These are phyloP conservation scores for Drosophila phalerata DNA, from an alignment of 2,888 invertebrate species.

Conservation along the genomic window DNA sequence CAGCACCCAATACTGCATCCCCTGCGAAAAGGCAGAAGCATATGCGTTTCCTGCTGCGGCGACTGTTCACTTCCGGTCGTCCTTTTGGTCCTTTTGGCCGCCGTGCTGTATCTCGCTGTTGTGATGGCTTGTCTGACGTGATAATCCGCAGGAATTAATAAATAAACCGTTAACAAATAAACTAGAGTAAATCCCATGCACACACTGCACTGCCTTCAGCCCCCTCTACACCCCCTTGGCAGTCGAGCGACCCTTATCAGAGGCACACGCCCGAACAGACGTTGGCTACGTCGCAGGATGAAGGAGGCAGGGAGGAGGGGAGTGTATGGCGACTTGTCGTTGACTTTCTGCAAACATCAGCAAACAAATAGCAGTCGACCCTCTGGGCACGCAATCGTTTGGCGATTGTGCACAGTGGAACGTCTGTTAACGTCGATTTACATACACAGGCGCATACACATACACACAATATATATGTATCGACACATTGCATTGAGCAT, in stretches of 20 bases:
- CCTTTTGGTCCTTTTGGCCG: constrained; percentile 13
- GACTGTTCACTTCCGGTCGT: constrained; percentile 33
- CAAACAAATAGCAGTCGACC: constrained; percentile 61
- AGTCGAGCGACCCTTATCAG: constrained; percentile 64
- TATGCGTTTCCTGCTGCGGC: constrained; percentile 59
- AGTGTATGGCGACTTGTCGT: constrained; percentile 48
- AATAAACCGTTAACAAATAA: constrained; percentile 85
- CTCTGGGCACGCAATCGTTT: constrained; percentile 50
- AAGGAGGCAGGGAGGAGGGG: background rate
- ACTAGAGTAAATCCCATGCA: constrained; percentile 79
- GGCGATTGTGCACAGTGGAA: constrained; percentile 46
- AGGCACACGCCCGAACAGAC: constrained; percentile 56
- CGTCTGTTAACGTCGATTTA: constrained; percentile 54
- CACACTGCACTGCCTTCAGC: constrained; percentile 49
- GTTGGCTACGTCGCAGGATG: background rate
- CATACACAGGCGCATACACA: constrained; percentile 28
- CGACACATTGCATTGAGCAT: constrained; percentile 28
- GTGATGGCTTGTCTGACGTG: constrained; percentile 83
- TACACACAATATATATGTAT: constrained; percentile 3
- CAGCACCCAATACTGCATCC: constrained; percentile 35
- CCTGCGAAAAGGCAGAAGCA: constrained; percentile 5
- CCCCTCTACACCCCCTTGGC: background rate
- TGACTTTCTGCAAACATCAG: constrained; percentile 74
- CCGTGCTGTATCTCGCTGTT: constrained; percentile 67
- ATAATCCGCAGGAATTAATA: constrained; percentile 85